phyloP scores from a whole-genome alignment of 2,888 invertebrate genomes.

The Atethmia centrago region DNA sequence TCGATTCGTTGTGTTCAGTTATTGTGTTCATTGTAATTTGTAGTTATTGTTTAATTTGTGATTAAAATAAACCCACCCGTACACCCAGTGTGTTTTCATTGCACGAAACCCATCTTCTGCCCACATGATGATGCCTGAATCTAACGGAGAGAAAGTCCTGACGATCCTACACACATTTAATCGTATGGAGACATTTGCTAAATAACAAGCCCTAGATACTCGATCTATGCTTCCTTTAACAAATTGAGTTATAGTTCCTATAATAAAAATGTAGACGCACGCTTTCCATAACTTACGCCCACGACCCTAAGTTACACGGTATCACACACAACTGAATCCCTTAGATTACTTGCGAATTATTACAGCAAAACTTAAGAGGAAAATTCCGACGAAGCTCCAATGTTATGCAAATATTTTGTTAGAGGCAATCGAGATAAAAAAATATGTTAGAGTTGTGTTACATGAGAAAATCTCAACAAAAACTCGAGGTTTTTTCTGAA shows the following conservation, averaged over 20 bases:
- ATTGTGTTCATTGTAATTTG: too few relatives aligned
- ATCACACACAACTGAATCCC: conserved; percentile 19
- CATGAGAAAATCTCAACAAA: not conserved
- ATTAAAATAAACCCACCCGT: too few relatives aligned
- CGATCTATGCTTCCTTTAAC: not conserved
- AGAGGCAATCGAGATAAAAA: conserved; percentile 20
- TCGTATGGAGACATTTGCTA: not conserved
- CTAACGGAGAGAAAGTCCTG: too few relatives aligned
- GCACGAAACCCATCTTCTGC: too few relatives aligned
- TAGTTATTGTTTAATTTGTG: too few relatives aligned
- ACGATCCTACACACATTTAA: too few relatives aligned
- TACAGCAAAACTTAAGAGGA: conserved; percentile 27
- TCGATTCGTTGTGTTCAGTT: too few relatives aligned
- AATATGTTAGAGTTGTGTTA: not conserved
- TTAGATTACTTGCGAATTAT: conserved; percentile 31
- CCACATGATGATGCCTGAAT: too few relatives aligned
- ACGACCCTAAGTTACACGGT: not conserved
- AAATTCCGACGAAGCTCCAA: conserved; percentile 16
- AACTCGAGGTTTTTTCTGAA: not conserved
- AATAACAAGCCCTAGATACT: not conserved
- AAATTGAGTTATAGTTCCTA: too few relatives aligned
- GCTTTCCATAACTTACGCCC: too few relatives aligned
- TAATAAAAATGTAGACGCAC: too few relatives aligned
- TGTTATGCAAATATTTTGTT: conserved; percentile 27
- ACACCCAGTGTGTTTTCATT: too few relatives aligned